These are phyloP conservation scores for Macaria notata DNA, from an alignment of 2,888 invertebrate genomes.

Conservation along the genomic window DNA sequence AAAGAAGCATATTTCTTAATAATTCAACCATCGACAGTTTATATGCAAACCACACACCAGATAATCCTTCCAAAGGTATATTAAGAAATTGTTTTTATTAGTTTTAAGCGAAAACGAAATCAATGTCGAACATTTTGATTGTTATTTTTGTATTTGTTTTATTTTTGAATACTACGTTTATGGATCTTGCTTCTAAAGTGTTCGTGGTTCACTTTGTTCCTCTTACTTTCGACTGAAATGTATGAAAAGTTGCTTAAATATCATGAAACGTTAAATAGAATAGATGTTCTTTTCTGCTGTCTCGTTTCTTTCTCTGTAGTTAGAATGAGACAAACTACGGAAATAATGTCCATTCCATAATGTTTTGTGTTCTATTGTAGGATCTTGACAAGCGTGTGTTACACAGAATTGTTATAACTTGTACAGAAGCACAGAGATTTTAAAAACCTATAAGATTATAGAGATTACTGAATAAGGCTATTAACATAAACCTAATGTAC, in stretches of 20 bases:
- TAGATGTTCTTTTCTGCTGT: no score
- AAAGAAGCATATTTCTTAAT: no score
- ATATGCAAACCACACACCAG: slow-evolving; percentile 20
- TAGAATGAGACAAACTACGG: no score
- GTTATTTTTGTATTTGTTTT: slow-evolving; percentile 39
- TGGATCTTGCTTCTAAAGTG: slow-evolving; percentile 19
- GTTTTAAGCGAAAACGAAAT: slow-evolving; percentile 43
- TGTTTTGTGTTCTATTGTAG: no score
- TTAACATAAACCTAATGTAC: no score
- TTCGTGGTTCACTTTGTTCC: slow-evolving; percentile 16
- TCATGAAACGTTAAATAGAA: no score
- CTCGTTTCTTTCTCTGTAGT: no score
- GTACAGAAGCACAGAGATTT: slow-evolving; percentile 9
- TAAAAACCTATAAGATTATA: background rate
- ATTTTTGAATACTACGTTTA: slow-evolving; percentile 25
- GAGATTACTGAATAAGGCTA: background rate
- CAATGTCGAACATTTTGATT: slow-evolving; percentile 43
- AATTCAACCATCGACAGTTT: no score
- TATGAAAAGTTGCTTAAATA: no score
- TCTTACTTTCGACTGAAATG: slow-evolving; percentile 11
- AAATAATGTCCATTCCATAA: no score
- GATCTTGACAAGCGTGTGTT: background rate
- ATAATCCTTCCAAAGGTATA: slow-evolving; percentile 16
- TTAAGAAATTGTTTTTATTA: slow-evolving; percentile 37
- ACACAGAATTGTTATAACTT: slow-evolving; percentile 6